phyloP scores from a whole-genome alignment of 2,113 vertebrate species.

The Mastomys natalensis region DNA sequence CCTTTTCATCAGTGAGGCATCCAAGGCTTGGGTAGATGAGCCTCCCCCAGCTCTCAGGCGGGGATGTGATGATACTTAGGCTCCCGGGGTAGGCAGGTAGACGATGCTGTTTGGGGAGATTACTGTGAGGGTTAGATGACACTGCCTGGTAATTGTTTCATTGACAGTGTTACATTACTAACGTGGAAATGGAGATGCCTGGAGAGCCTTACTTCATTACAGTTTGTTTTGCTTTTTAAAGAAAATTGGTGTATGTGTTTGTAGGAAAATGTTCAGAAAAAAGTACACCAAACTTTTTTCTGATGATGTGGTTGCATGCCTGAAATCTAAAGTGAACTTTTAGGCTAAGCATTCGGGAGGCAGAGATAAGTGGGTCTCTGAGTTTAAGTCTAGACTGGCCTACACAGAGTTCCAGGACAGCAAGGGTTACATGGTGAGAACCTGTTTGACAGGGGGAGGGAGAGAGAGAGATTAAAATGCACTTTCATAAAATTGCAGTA shows the following conservation, averaged over 20 bases:
- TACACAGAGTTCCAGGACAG: neutral
- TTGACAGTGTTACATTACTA: neutral
- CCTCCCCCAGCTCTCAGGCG: neutral
- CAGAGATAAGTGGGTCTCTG: neutral
- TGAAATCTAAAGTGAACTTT: neutral
- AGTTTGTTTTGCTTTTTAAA: neutral
- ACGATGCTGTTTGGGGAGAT: neutral
- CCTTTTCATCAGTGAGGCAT: neutral
- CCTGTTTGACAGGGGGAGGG: rapidly evolving
- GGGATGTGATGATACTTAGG: neutral
- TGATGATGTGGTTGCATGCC: neutral
- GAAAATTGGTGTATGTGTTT: neutral
- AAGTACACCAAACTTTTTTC: neutral
- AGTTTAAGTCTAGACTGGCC: neutral
- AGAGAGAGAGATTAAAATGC: neutral
- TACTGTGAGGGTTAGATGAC: neutral
- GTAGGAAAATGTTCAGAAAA: neutral
- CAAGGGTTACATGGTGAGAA: neutral
- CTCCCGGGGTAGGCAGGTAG: neutral
- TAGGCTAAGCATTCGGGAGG: neutral
- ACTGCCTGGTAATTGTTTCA: neutral
- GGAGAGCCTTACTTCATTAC: neutral
- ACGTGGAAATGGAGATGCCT: neutral
- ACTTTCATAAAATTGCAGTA: neutral
- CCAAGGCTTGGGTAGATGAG: neutral